Conservation (phyloP, 2,888 invertebrate genomes). For the Anaspis maculata region DNA sequence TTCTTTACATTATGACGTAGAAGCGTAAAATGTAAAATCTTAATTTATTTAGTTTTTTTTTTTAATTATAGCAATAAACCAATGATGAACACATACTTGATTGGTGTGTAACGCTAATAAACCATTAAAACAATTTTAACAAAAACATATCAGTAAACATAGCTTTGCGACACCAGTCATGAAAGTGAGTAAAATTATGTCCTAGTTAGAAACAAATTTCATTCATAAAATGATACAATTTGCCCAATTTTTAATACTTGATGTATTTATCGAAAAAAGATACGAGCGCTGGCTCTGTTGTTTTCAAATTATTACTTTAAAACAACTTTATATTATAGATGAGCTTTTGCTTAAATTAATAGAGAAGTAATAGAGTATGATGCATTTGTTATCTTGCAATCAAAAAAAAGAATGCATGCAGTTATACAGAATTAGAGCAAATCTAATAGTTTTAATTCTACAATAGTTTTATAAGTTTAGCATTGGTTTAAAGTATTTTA, state of each 20-base stretch:
- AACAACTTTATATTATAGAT: conserved; percentile 21
- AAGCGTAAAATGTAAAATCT: conserved; percentile 5
- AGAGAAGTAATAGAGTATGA: conserved; percentile 21
- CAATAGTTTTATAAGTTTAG: conserved; percentile 15
- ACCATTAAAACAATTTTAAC: conserved; percentile 10
- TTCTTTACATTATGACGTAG: conserved; percentile 32
- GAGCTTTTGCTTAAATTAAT: conserved; percentile 35
- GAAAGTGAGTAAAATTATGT: conserved; percentile 19
- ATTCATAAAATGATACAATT: conserved; percentile 6
- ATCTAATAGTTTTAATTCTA: conserved; percentile 20
- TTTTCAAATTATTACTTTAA: conserved; percentile 13
- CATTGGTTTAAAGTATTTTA: conserved; percentile 23
- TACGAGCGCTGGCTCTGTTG: conserved; percentile 13
- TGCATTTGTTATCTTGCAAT: conserved; percentile 41
- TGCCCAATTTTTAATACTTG: conserved; percentile 22
- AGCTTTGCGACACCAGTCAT: conserved; percentile 26
- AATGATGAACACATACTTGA: conserved; percentile 23
- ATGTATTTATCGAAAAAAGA: conserved; percentile 11
- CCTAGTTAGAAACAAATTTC: conserved; percentile 4
- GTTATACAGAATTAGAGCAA: conserved; percentile 24
- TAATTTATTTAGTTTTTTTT: conserved; percentile 20
- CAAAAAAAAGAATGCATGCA: conserved; percentile 30
- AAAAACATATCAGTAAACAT: conserved; percentile 34
- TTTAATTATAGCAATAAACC: conserved; percentile 39
- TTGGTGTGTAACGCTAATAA: conserved; percentile 22